Conservation (phyloP, 1,140 invertebrate genomes). For the Drosophila gunungcola region DNA sequence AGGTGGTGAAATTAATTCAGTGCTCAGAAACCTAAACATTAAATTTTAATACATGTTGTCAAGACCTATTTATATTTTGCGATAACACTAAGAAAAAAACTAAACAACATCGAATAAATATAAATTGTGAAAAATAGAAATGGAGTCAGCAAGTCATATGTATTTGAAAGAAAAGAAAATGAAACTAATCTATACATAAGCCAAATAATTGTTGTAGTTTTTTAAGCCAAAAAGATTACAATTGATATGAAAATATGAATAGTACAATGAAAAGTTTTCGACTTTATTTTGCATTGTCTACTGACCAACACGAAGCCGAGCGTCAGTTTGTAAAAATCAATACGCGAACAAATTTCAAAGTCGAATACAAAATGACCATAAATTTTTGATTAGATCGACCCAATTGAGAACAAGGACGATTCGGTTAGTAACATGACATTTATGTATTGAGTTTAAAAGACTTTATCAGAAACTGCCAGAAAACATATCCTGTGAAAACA, state of each 20-base stretch:
- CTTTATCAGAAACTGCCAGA: background rate
- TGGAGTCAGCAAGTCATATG: no score
- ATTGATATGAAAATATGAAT: background rate
- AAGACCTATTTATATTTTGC: background rate
- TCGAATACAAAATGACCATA: conserved; percentile 26
- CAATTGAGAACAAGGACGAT: conserved; percentile 58
- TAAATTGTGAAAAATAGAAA: background rate
- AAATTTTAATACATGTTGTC: conserved; percentile 4
- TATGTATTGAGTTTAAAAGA: conserved; percentile 4
- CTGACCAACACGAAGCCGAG: background rate
- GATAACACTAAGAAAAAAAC: no score
- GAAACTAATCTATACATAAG: no score
- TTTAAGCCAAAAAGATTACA: no score
- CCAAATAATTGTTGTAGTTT: no score
- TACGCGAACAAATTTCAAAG: conserved; percentile 44
- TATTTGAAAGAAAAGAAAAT: no score
- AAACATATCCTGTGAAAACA: background rate
- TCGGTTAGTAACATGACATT: conserved; percentile 14
- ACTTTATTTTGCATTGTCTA: background rate
- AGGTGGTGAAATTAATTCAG: conserved; percentile 9
- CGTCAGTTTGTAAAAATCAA: conserved; percentile 28
- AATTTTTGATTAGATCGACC: conserved; percentile 38
- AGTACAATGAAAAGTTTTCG: background rate
- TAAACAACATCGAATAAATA: background rate
- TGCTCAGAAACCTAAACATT: background rate